Percentiles rank a stretch among this genome's conserved stretches.
Evolutionary conservation across 1,140 invertebrate species (phyloP).

Genomic region (Maniola jurtina): DNA sequence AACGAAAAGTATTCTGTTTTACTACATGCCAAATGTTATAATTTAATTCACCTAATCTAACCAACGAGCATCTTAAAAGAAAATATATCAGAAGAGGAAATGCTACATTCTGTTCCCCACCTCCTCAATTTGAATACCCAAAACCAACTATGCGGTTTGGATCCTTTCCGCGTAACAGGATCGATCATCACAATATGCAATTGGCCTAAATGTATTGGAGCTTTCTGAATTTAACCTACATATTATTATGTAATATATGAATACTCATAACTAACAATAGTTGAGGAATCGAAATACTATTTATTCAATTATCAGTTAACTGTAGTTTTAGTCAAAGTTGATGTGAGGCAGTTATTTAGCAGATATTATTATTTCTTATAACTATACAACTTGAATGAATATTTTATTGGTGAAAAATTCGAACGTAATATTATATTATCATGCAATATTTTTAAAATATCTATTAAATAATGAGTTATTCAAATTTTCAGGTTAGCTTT

Average conservation of each 20-base stretch:
- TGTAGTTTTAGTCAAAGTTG: conserved; percentile 18
- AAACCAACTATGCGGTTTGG: too few relatives aligned
- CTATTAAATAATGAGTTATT: neutral
- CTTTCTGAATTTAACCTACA: neutral
- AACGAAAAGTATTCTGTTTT: too few relatives aligned
- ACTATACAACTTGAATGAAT: too few relatives aligned
- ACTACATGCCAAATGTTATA: too few relatives aligned
- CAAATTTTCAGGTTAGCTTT: neutral
- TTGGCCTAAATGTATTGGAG: conserved; percentile 15
- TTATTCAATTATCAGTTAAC: conserved; percentile 23
- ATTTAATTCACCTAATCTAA: too few relatives aligned
- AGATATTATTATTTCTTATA: neutral
- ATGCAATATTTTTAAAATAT: too few relatives aligned
- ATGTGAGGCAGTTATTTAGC: conserved; percentile 15
- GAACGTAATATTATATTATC: neutral
- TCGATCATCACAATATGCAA: conserved; percentile 17
- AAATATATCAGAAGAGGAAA: too few relatives aligned
- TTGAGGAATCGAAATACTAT: conserved; percentile 22
- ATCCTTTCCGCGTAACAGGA: neutral
- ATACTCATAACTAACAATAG: conserved; percentile 26
- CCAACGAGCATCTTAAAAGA: too few relatives aligned
- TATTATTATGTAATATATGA: conserved; percentile 5
- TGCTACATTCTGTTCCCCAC: too few relatives aligned
- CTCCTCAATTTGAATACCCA: too few relatives aligned
- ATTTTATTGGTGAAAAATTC: neutral